A percentile compares a stretch with the other conserved stretches of the same genome.
Conservation (phyloP, 2,113 vertebrate genomes). For the Mirza zaza region DNA sequence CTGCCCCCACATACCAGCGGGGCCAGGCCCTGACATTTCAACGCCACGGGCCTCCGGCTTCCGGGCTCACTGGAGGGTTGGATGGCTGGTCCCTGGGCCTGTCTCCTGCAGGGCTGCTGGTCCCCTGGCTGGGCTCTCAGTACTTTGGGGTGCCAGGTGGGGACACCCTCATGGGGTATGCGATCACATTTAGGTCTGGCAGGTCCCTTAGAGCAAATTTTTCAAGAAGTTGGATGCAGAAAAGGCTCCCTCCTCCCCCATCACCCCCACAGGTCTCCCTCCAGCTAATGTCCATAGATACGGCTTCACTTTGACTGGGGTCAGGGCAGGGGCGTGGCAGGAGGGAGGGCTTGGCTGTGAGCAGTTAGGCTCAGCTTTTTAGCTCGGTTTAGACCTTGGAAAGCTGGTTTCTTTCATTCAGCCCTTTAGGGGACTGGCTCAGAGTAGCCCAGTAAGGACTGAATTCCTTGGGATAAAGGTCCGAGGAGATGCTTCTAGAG, state of each 20-base stretch:
- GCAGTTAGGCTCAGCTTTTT: neutral
- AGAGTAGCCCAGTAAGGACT: neutral
- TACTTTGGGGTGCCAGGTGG: neutral
- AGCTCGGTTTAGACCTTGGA: neutral
- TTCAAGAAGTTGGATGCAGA: neutral
- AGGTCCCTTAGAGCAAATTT: neutral
- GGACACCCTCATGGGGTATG: neutral
- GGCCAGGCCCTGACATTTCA: neutral
- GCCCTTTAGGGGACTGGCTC: neutral
- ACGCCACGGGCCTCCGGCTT: neutral
- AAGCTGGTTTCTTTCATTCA: neutral
- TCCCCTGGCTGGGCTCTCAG: neutral
- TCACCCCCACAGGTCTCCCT: neutral
- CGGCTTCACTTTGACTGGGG: neutral
- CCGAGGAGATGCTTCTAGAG: neutral
- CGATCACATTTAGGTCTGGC: neutral
- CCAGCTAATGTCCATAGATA: neutral
- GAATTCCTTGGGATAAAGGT: neutral
- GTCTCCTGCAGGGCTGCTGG: neutral
- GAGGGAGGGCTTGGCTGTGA: neutral
- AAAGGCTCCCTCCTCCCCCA: rapidly evolving
- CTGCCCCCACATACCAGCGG: neutral
- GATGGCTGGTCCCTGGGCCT: neutral
- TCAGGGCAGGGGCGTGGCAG: too few relatives aligned
- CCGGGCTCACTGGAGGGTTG: neutral